Evolutionary conservation across 1,140 invertebrate species (phyloP).

Genomic region (Aphis gossypii): DNA sequence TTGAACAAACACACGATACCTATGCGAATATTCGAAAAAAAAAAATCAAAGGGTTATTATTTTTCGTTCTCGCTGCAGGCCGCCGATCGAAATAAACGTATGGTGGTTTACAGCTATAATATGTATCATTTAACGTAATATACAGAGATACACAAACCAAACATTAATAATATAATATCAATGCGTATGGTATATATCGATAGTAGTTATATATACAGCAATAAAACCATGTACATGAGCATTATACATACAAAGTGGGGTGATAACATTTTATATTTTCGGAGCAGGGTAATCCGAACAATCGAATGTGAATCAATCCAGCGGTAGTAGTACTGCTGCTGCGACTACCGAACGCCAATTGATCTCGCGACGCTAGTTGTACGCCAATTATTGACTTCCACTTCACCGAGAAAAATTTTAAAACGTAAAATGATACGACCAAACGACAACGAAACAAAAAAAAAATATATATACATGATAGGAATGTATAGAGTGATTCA

Average conservation of each 20-base stretch:
- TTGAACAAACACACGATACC: not conserved
- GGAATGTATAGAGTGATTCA: not conserved
- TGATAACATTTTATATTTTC: not conserved
- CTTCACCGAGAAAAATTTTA: not conserved
- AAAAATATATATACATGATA: not conserved
- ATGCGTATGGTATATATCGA: not conserved
- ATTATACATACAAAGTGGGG: not conserved
- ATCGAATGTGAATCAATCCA: not conserved
- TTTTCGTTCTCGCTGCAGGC: not conserved
- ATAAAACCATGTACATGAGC: not conserved
- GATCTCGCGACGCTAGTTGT: too few species aligned
- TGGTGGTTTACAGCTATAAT: not conserved
- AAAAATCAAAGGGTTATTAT: not conserved
- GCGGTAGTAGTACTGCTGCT: not conserved
- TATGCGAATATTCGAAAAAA: not conserved
- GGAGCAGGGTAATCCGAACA: not conserved
- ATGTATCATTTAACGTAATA: not conserved
- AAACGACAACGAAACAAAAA: not conserved
- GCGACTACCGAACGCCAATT: not conserved
- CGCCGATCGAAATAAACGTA: not conserved
- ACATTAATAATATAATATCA: not conserved
- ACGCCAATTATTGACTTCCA: not conserved
- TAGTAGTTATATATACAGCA: not conserved
- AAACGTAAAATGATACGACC: not conserved
- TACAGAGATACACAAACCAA: not conserved